Conservation (phyloP, 2,113 vertebrate species). For the Corapipo altera region DNA sequence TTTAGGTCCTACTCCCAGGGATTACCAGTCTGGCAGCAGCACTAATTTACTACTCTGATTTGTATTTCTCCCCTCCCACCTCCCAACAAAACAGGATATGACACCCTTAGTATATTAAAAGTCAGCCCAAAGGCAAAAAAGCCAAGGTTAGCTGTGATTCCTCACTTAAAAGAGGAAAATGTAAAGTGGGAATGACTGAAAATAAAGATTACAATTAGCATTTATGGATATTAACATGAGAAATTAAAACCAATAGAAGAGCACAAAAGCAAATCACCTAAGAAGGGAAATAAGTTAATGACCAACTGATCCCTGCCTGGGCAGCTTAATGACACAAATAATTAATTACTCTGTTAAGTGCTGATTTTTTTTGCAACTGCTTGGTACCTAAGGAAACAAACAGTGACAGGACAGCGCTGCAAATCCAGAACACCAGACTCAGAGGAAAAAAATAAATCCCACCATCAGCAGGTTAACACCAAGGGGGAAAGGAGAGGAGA, state of each 20-base stretch:
- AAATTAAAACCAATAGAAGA: background rate
- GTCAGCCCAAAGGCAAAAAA: background rate
- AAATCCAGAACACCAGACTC: slow-evolving; percentile 26
- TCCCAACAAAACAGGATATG: background rate
- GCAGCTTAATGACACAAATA: background rate
- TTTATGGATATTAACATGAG: background rate
- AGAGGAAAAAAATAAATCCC: background rate
- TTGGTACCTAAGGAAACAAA: slow-evolving; percentile 69
- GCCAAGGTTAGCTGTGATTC: background rate
- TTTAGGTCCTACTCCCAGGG: background rate
- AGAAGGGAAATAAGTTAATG: slow-evolving; percentile 42
- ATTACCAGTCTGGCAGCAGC: background rate
- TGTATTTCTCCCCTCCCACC: background rate
- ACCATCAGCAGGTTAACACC: background rate
- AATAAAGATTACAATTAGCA: background rate
- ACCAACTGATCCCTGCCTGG: background rate
- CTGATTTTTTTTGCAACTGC: slow-evolving; percentile 3
- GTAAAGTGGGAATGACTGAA: background rate
- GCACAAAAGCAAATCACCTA: slow-evolving; percentile 36
- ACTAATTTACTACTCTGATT: background rate
- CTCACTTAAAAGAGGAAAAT: background rate
- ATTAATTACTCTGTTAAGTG: slow-evolving; percentile 27
- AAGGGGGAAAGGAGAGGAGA: background rate
- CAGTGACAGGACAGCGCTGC: slow-evolving; percentile 46
- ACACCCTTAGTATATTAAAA: background rate